A percentile compares a stretch with the other conserved stretches of the same genome.
phyloP scores from a whole-genome alignment of 2,888 invertebrate genomes.

The Odontomyia ornata region DNA sequence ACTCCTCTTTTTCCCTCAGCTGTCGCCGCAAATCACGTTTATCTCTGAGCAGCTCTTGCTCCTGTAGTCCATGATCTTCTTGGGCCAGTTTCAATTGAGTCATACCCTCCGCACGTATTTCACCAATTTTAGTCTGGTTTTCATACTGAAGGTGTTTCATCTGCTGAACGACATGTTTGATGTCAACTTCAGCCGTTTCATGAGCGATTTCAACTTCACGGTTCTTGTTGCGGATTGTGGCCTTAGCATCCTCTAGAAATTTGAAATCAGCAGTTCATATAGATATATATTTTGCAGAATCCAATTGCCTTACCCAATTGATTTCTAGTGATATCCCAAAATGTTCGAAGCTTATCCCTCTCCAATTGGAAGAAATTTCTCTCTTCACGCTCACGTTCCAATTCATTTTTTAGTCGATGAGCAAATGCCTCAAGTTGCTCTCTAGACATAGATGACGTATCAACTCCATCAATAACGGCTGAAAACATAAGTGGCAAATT shows the following conservation, averaged over 20 bases:
- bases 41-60: slow-evolving; percentile 74
- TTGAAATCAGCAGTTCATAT: not conserved
- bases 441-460: slow-evolving; percentile 90
- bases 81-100: slow-evolving; percentile 84
- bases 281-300: not conserved
- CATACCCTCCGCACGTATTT: slow-evolving; percentile 84
- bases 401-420: slow-evolving; percentile 84
- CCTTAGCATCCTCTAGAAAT: slow-evolving; percentile 63
- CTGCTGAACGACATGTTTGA: slow-evolving; percentile 90
- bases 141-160: slow-evolving; percentile 93
- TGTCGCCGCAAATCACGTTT: slow-evolving; percentile 67
- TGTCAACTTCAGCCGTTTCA: slow-evolving; percentile 86
- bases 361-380: slow-evolving; percentile 95
- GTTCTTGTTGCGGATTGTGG: slow-evolving; percentile 73
- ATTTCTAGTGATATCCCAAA: slow-evolving; percentile 94
- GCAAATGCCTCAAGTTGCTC: slow-evolving; percentile 93
- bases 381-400: slow-evolving; percentile 94
- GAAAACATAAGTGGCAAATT: not conserved
- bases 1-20: slow-evolving; percentile 66
- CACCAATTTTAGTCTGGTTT: slow-evolving; percentile 85
- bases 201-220: slow-evolving; percentile 87
- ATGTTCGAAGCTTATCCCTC: slow-evolving; percentile 90
- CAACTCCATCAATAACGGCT: slow-evolving; percentile 86
- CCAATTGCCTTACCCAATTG: slow-evolving; percentile 74
- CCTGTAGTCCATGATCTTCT: slow-evolving; percentile 81